Evolutionary conservation across 2,113 vertebrate species (phyloP).

Genomic region (Chunga burmeisteri): DNA sequence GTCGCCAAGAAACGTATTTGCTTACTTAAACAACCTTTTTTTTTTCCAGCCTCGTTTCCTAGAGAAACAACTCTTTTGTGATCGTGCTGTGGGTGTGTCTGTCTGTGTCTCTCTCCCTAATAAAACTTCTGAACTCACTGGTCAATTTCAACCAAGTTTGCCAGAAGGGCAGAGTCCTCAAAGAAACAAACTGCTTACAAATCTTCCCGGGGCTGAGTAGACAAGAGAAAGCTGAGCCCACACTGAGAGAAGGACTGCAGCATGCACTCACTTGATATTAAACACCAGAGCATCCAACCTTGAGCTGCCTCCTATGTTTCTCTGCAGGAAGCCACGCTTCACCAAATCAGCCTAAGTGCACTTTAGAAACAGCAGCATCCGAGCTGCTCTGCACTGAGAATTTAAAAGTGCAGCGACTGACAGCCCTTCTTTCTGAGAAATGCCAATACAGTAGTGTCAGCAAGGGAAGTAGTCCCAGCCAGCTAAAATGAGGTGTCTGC

Average conservation of each 20-base stretch:
- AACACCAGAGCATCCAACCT: constrained; percentile 8
- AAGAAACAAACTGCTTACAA: not conserved
- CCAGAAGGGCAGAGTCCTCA: constrained; percentile 17
- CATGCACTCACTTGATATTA: not conserved
- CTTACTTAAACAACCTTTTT: not conserved
- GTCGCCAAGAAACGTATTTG: constrained; percentile 25
- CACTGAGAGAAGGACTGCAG: not conserved
- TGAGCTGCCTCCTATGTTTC: not conserved
- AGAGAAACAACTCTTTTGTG: constrained; percentile 30
- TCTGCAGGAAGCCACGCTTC: not conserved
- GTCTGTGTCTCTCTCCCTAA: not conserved
- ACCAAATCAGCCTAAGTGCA: not conserved
- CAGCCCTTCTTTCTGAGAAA: not conserved
- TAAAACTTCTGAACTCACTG: constrained; percentile 12
- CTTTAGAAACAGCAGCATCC: not conserved
- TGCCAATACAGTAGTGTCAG: not conserved
- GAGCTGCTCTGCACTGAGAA: not conserved
- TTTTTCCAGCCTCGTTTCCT: constrained; percentile 14
- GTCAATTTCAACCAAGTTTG: not conserved
- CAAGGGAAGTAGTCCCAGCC: not conserved
- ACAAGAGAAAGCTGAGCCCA: not conserved
- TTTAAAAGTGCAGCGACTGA: not conserved
- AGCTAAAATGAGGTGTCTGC: not conserved
- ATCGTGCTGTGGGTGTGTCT: not conserved
- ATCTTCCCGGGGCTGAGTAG: not conserved